Conservation (phyloP, 2,797 vertebrate species). For the Danio aesculapii region DNA sequence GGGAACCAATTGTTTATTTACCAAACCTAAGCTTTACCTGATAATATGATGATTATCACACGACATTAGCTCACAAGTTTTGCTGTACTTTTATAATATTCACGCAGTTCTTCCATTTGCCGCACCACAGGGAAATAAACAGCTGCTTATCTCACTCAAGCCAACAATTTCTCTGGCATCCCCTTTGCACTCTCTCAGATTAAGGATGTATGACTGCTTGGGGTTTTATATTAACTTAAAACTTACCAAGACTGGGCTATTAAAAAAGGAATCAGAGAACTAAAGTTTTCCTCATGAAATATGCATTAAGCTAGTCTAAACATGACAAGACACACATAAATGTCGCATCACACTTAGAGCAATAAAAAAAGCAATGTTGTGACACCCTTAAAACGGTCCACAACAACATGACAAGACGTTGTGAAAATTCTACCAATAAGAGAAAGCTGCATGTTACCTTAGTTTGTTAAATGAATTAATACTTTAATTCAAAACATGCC, state of each 20-base stretch:
- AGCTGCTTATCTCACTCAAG: slow-evolving; percentile 19
- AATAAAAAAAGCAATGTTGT: background rate
- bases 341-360: slow-evolving; percentile 6
- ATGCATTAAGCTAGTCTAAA: slow-evolving; percentile 14
- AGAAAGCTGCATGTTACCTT: too few species aligned
- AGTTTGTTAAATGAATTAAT: too few species aligned
- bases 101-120: background rate
- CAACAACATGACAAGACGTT: too few species aligned
- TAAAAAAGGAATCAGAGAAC: background rate
- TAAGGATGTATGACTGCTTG: background rate
- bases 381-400: too few species aligned
- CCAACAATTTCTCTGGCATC: slow-evolving; percentile 18
- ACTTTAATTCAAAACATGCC: too few species aligned
- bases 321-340: background rate
- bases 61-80: slow-evolving; percentile 11
- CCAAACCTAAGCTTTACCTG: background rate
- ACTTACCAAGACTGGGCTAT: background rate
- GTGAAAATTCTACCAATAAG: too few species aligned
- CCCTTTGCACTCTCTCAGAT: background rate
- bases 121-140: slow-evolving; percentile 30
- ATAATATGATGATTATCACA: background rate
- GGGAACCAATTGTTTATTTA: background rate
- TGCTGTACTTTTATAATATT: slow-evolving; percentile 7
- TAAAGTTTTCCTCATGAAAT: slow-evolving; percentile 1
- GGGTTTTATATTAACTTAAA: slow-evolving; percentile 6